These are phyloP conservation scores for Ips typographus DNA, from an alignment of 1,140 invertebrate genomes.

Conservation along the genomic window DNA sequence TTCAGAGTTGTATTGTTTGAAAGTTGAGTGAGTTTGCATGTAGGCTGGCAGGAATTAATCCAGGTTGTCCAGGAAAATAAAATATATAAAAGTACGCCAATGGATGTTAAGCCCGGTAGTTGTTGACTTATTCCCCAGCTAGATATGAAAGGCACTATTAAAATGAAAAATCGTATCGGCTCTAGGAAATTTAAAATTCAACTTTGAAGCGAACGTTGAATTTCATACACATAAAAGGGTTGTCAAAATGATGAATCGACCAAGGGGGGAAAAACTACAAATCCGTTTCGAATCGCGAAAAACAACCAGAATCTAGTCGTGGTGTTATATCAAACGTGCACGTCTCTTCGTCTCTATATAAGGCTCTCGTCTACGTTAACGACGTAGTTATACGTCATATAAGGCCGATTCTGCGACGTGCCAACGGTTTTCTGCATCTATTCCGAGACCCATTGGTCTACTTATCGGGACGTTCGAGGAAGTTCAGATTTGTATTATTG, in stretches of 20 bases:
- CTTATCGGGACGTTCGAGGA: slow-evolving; percentile 2
- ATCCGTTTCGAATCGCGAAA: background rate
- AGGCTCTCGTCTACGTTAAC: background rate
- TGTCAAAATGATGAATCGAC: slow-evolving; percentile 15
- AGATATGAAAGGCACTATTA: slow-evolving; percentile 17
- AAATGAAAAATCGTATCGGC: slow-evolving; percentile 19
- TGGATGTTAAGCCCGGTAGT: background rate
- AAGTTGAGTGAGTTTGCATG: too few relatives aligned
- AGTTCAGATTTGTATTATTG: slow-evolving; percentile 3
- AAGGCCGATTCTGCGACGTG: background rate
- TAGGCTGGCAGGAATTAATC: too few relatives aligned
- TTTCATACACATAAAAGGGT: slow-evolving; percentile 15
- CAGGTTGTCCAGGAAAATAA: background rate
- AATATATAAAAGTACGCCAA: background rate
- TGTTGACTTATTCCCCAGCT: slow-evolving; percentile 7
- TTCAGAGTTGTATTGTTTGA: too few relatives aligned
- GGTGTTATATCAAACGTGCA: too few relatives aligned
- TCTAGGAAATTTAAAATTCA: slow-evolving; percentile 16
- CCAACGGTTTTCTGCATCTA: slow-evolving; percentile 6
- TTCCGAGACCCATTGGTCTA: slow-evolving; percentile 18
- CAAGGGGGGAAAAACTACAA: background rate
- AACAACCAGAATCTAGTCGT: background rate
- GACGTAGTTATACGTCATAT: background rate
- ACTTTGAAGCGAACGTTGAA: slow-evolving; percentile 4
- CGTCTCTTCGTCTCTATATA: background rate